A percentile compares a stretch with the other conserved stretches of the same genome.
Evolutionary conservation across 2,888 invertebrate species (phyloP).

Genomic region (Mesodorylaimus sp.): DNA sequence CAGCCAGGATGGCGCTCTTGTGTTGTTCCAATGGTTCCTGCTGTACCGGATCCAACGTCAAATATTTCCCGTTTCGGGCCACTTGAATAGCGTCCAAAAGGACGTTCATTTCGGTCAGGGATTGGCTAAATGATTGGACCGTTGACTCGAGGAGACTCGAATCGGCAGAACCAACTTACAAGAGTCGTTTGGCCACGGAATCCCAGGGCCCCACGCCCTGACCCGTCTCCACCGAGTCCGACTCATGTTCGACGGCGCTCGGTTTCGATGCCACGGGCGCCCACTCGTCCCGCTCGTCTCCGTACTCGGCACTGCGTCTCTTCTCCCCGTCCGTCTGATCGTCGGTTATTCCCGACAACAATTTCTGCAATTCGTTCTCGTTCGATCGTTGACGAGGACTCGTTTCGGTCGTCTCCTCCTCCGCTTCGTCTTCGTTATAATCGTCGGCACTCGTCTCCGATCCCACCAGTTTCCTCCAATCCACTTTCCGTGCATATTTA

Average conservation of each 20-base stretch:
- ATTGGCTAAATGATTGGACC: not conserved
- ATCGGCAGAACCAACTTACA: slow-evolving; percentile 15
- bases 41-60: not conserved
- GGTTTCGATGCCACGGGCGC: too few relatives aligned
- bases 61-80: not conserved
- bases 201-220: slow-evolving; percentile 27
- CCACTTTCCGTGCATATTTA: slow-evolving; percentile 18
- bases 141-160: too few relatives aligned
- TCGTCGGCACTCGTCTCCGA: slow-evolving; percentile 15
- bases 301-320: too few relatives aligned
- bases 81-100: slow-evolving; percentile 5
- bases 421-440: slow-evolving; percentile 10
- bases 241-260: not conserved
- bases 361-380: not conserved
- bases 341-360: too few relatives aligned
- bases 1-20: too few relatives aligned
- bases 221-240: slow-evolving; percentile 10
- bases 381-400: not conserved
- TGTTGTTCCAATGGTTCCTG: too few relatives aligned
- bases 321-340: too few relatives aligned
- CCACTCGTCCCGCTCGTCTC: too few relatives aligned
- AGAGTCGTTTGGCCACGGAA: slow-evolving; percentile 22
- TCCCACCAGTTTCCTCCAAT: slow-evolving; percentile 20
- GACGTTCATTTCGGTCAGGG: slow-evolving; percentile 1
- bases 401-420: slow-evolving; percentile 11